Base-by-base conservation (phyloP, 1,140 invertebrate genomes). In the Megalopta genalis region DNA sequence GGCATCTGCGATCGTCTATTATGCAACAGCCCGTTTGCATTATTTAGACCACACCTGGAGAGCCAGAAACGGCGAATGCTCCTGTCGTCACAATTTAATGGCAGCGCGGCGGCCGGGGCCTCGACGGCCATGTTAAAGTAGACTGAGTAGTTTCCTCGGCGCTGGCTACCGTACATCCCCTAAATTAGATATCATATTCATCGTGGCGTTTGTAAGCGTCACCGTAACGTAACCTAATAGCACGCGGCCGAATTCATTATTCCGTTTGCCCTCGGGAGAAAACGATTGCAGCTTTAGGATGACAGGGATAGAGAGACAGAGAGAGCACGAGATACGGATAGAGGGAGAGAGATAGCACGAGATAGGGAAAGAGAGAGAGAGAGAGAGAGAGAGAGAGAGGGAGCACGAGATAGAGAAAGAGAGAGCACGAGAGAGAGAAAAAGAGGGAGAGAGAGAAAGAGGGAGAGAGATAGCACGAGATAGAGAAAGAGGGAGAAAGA, bases 1-100 rank as follows among this genome's bases (percentile, higher is more conserved):
- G 83, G 72, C 70, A 81, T 77, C 83, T 71, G 57, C 83, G 80
- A 83, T 84, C 83, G 74, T 85, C 70, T 84, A 85, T 85, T 85
- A 85, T 85, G 79, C 84, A 85, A 57, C 69, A 59, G 70, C 64
- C 62, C 39, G 64, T 85, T 70, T 85, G 82, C 82, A 85, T 85
- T 85, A 85, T 85, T 85, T 84, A 85, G 74, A 71, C 64, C 52
- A 75, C 79, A 82, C 57, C 74, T 85, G 74, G 83, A 81, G 72
- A 84, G 72, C 63, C 66, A 67, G 79, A 70, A 75, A 54, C 79
- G 68, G 70, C 54, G 59, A 65, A 67, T 60, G 67, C 65, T 68
- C 68, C 57, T 59, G 81, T 37, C 73, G 70, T 79, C 84, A 78
- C 66, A 46, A 78, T 85, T 81, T 85, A 85, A 85, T 85, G 74